phyloP scores from a whole-genome alignment of 1,140 invertebrate genomes.

The Holotrichia oblita region DNA sequence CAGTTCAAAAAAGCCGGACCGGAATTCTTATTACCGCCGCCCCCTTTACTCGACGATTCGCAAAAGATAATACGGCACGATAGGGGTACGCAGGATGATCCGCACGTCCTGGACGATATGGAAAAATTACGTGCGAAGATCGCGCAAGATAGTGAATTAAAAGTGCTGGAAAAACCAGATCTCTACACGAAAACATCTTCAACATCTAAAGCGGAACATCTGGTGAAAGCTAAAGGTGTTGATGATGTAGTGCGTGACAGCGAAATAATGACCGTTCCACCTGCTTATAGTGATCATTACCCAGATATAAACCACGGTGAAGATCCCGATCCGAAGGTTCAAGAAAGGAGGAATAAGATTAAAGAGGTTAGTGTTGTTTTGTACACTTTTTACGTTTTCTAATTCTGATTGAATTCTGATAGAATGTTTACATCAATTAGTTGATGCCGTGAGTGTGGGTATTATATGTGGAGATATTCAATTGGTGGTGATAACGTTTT shows the following conservation, averaged over 20 bases:
- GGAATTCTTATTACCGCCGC: conserved; percentile 87
- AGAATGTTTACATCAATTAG: too few species aligned
- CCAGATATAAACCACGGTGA: conserved; percentile 67
- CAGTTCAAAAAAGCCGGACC: conserved; percentile 88
- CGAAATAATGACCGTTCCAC: conserved; percentile 64
- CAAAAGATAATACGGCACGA: conserved; percentile 65
- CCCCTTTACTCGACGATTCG: conserved; percentile 70
- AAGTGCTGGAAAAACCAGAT: conserved; percentile 77
- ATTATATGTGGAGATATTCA: too few species aligned
- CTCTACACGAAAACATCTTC: conserved; percentile 64
- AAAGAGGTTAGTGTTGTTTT: conserved; percentile 84
- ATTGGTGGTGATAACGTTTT: too few species aligned
- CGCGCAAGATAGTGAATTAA: conserved; percentile 77
- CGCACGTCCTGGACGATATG: conserved; percentile 77
- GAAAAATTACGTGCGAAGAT: conserved; percentile 82
- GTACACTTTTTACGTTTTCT: too few species aligned
- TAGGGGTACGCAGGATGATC: conserved; percentile 70
- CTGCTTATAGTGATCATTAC: conserved; percentile 64
- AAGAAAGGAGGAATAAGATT: conserved; percentile 75
- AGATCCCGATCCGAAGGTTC: conserved; percentile 70
- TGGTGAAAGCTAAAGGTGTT: conserved; percentile 58
- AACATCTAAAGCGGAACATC: conserved; percentile 58
- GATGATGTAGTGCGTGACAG: conserved; percentile 42
- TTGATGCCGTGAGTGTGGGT: too few species aligned
- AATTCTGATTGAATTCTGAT: too few species aligned